Evolutionary conservation across 2,888 invertebrate species (phyloP).

Genomic region (Andrena minutula): DNA sequence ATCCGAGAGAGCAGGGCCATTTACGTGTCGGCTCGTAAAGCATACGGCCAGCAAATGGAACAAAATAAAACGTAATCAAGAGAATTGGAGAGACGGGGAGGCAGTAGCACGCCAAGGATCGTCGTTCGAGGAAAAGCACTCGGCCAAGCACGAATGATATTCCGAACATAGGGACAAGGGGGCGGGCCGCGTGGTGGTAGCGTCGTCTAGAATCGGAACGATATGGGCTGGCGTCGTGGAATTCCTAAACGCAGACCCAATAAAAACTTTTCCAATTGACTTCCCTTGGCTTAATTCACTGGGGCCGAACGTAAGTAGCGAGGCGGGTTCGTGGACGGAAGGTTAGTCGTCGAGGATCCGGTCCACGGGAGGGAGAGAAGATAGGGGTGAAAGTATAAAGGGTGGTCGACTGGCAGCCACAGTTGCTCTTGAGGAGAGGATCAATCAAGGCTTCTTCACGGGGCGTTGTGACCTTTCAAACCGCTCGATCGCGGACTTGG

Average conservation of each 20-base stretch:
- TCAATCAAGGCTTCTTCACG: conserved; percentile 4
- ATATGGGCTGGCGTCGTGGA: conserved; percentile 72
- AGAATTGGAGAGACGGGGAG: conserved; percentile 19
- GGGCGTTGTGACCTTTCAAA: background rate
- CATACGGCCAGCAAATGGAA: conserved; percentile 38
- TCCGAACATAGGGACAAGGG: conserved; percentile 6
- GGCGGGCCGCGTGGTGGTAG: background rate
- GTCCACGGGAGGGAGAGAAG: background rate
- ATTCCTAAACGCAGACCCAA: conserved; percentile 78
- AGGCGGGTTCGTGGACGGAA: conserved; percentile 61
- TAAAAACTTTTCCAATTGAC: conserved; percentile 82
- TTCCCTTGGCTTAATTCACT: conserved; percentile 78
- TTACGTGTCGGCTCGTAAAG: conserved; percentile 57
- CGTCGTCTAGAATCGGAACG: conserved; percentile 66
- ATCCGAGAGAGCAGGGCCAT: conserved; percentile 40
- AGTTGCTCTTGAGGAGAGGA: conserved; percentile 7
- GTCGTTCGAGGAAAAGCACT: conserved; percentile 35
- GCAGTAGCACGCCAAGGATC: conserved; percentile 51
- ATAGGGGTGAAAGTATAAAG: conserved; percentile 22
- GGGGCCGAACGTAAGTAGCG: conserved; percentile 73
- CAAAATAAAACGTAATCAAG: conserved; percentile 51
- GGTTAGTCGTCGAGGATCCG: conserved; percentile 44
- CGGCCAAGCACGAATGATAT: conserved; percentile 41
- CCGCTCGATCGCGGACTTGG: background rate
- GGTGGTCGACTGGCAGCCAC: conserved; percentile 15